phyloP scores from a whole-genome alignment of 2,113 vertebrate species.

The Phyllopteryx taeniolatus region DNA sequence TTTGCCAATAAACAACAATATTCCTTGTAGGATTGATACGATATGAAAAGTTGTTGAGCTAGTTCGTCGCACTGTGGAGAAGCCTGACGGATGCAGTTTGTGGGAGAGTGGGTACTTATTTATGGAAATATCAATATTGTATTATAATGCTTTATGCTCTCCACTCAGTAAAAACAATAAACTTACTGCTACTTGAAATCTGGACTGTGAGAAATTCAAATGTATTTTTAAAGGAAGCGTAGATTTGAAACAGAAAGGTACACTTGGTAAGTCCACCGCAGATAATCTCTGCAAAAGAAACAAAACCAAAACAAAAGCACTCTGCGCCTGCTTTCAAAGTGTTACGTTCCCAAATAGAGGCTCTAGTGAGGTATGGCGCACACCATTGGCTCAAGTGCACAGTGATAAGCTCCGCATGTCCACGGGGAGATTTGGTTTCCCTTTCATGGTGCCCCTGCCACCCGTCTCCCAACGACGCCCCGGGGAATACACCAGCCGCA shows the following conservation, averaged over 20 bases:
- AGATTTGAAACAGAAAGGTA: slow-evolving; percentile 12
- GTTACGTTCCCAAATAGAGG: slow-evolving; percentile 42
- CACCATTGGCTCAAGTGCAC: slow-evolving; percentile 29
- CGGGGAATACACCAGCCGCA: slow-evolving; percentile 60
- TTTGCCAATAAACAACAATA: slow-evolving; percentile 79
- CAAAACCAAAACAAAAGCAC: slow-evolving; percentile 23
- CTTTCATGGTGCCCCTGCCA: slow-evolving; percentile 66
- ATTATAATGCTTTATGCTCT: slow-evolving; percentile 49
- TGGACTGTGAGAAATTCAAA: slow-evolving; percentile 36
- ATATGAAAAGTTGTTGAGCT: slow-evolving; percentile 69
- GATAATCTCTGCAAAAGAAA: slow-evolving; percentile 31
- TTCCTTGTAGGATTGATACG: slow-evolving; percentile 71
- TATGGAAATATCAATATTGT: slow-evolving; percentile 72
- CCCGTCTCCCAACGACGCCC: slow-evolving; percentile 51
- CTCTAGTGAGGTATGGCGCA: slow-evolving; percentile 36
- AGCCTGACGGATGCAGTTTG: slow-evolving; percentile 55
- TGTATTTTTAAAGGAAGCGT: slow-evolving; percentile 14
- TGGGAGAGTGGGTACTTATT: slow-evolving; percentile 59
- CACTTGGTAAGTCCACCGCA: slow-evolving; percentile 45
- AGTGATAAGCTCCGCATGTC: slow-evolving; percentile 31
- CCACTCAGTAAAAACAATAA: slow-evolving; percentile 54
- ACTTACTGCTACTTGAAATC: slow-evolving; percentile 40
- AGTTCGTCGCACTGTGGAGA: slow-evolving; percentile 51
- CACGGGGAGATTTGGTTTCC: slow-evolving; percentile 42
- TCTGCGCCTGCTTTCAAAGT: slow-evolving; percentile 30